Evolutionary conservation across 2,888 invertebrate species (phyloP), one percentile per base, ranked within the genome.

Genomic region (Allygus modestus): DNA sequence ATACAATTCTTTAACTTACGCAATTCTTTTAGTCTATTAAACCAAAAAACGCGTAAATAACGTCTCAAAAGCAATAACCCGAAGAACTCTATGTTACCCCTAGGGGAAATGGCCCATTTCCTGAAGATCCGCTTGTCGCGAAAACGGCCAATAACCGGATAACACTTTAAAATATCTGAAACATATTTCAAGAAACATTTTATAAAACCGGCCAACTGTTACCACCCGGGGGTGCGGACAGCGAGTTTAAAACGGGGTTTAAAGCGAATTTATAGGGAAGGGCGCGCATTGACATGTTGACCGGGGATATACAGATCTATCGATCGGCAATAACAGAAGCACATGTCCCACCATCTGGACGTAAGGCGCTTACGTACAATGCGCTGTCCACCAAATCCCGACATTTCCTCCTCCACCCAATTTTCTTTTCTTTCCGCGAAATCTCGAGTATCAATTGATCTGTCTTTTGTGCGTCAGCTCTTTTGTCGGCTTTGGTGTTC

Each of bases 161-260:
- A 46, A 41, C 73, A 73, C 73, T 73, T 73, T 73, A 43, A 77
- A 77, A 77, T 46, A 77, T 77, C 41, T 43, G 51, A 51, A 77
- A 77, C 77, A 77, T 77, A 77, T 77, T 77, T 77, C 77, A 77
- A 77, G 41, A 73, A 73, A 31, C 37, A 17, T 46, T 77, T 77
- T 77, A 77, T 77, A 77, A 41, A 71, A 41, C 41, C 51, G 77
- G 77, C 77, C 77, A 77, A 77, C 43, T 77, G 77, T 77, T 77
- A 77, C 77, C n/a, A n/a, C n/a, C n/a, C 9, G 28, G 51, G 77
- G 46, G 23, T 20, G 73, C 33, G 43, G 33, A 73, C 37, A 20
- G 23, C 33, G 71, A 71, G 28, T 69, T 69, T 69, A 69, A 69
- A 69, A 33, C 69, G 69, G 15, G 33, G n/a, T 71, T 71, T 33